Evolutionary conservation across 2,888 invertebrate genomes (phyloP).

Genomic region (Ceramica pisi): DNA sequence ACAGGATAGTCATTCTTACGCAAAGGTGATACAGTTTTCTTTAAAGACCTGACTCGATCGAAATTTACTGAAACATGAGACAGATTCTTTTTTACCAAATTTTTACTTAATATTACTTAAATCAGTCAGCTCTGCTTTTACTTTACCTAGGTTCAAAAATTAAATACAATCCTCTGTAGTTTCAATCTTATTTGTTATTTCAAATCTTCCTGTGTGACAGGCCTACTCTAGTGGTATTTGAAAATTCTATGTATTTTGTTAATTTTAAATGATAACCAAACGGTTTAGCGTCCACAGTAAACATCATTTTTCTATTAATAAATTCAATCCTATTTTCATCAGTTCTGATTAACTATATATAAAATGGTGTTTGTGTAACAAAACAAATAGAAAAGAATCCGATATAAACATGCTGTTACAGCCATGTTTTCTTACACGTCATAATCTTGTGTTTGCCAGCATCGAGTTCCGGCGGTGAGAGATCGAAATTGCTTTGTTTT

Average conservation of each 20-base stretch:
- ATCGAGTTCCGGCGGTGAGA: constrained; percentile 74
- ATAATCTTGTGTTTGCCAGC: constrained; percentile 82
- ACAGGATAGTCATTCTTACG: constrained; percentile 16
- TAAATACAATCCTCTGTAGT: too few relatives aligned
- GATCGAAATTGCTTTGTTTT: constrained; percentile 87
- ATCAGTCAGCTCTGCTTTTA: too few relatives aligned
- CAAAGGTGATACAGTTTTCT: constrained; percentile 8
- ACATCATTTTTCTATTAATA: neutral
- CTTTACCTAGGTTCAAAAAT: too few relatives aligned
- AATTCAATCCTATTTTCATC: constrained; percentile 1
- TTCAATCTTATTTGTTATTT: too few relatives aligned
- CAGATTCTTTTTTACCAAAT: too few relatives aligned
- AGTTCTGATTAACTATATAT: constrained; percentile 20
- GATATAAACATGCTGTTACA: constrained; percentile 81
- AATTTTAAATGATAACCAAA: too few relatives aligned
- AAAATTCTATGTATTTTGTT: too few relatives aligned
- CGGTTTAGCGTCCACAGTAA: neutral
- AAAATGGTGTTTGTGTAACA: constrained; percentile 67
- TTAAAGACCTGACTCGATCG: neutral
- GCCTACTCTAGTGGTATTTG: too few relatives aligned
- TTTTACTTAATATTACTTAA: too few relatives aligned
- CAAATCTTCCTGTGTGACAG: too few relatives aligned
- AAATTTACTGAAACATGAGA: neutral
- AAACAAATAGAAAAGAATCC: constrained; percentile 73
- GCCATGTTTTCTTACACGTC: constrained; percentile 83